A percentile compares a stretch with the other conserved stretches of the same genome.
Evolutionary conservation across 2,113 vertebrate species (phyloP).

Genomic region (Trichomycterus rosablanca): DNA sequence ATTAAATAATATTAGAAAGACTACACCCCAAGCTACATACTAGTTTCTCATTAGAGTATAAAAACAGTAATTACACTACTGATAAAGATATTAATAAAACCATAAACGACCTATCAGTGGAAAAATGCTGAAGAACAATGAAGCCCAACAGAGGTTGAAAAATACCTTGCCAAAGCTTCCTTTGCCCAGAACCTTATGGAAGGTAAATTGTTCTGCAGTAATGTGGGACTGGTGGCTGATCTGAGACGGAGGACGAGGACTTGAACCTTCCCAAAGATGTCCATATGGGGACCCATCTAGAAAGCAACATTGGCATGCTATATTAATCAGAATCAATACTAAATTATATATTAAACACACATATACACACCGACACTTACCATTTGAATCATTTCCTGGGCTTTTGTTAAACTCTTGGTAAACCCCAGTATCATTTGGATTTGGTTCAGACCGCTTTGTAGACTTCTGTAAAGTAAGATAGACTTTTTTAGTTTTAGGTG

Average conservation of each 20-base stretch:
- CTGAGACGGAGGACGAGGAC: conserved; percentile 12
- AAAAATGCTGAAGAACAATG: neutral
- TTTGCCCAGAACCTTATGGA: conserved; percentile 94
- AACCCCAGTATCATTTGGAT: conserved; percentile 72
- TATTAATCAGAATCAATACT: too few relatives aligned
- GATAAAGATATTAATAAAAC: neutral
- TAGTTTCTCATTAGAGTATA: too few relatives aligned
- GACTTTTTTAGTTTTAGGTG: too few relatives aligned
- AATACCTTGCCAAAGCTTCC: conserved; percentile 96
- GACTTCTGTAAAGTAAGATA: conserved; percentile 73
- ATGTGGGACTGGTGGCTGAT: conserved; percentile 58
- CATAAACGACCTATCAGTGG: neutral
- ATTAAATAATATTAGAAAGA: too few relatives aligned
- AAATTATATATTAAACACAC: conserved; percentile 9
- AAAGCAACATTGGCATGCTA: conserved; percentile 12
- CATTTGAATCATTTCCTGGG: conserved; percentile 49
- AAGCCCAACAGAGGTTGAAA: neutral
- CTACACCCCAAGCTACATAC: too few relatives aligned
- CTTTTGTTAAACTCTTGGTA: conserved; percentile 71
- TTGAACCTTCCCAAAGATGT: conserved; percentile 64
- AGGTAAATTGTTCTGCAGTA: conserved; percentile 76
- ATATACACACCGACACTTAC: conserved; percentile 45
- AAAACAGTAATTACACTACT: too few relatives aligned
- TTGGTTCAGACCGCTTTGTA: conserved; percentile 66
- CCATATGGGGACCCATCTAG: conserved; percentile 65